Conservation (phyloP, 2,888 invertebrate genomes). For the Nineta flava region DNA sequence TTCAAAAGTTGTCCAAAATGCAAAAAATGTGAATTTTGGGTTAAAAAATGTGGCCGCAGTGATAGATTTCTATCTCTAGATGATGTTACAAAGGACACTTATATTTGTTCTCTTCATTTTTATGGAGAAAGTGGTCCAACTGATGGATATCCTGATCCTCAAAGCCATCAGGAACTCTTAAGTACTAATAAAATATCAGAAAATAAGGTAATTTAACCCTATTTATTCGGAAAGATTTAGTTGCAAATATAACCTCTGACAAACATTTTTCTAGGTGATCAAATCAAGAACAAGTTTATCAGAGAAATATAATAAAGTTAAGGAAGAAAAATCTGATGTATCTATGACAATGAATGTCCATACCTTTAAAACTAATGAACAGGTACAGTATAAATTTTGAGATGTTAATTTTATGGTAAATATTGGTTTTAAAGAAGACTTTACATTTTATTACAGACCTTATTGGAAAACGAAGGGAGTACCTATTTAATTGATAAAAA, state of each 20-base stretch:
- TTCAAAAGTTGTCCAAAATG: constrained; percentile 10
- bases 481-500: too few species aligned
- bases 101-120: constrained; percentile 11
- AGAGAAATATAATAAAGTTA: constrained; percentile 8
- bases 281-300: constrained; percentile 9
- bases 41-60: constrained; percentile 5
- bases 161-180: constrained; percentile 11
- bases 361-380: constrained; percentile 3
- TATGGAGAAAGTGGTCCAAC: constrained; percentile 9
- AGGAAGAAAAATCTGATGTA: constrained; percentile 8
- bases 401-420: constrained; percentile 6
- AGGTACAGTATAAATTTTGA: too few species aligned
- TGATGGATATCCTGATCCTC: constrained; percentile 9
- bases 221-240: constrained; percentile 7
- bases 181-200: constrained; percentile 11
- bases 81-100: constrained; percentile 9
- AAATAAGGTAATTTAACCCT: too few species aligned
- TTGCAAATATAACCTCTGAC: constrained; percentile 8
- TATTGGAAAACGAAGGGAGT: too few species aligned
- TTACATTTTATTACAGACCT: neutral
- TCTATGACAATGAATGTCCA: constrained; percentile 3
- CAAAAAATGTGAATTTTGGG: constrained; percentile 9
- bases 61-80: constrained; percentile 7
- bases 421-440: neutral
- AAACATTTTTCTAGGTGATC: constrained; percentile 8